Base-by-base conservation (phyloP, 2,797 vertebrate species). In the Tragelaphus oryx region DNA sequence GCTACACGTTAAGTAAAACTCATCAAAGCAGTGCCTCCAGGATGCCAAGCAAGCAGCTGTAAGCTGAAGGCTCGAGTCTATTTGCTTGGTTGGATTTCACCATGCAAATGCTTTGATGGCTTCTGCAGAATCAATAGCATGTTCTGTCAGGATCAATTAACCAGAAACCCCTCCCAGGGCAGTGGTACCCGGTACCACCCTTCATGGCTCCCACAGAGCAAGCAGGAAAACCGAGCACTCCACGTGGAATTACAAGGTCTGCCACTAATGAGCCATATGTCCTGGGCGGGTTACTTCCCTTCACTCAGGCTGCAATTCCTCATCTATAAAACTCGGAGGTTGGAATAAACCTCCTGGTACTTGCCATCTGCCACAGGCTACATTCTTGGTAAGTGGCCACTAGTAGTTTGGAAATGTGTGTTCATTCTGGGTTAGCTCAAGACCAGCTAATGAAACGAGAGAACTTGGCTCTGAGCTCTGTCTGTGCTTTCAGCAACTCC, bases 331-430 rank as follows among this genome's bases (percentile, higher is more conserved):
- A 62, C 3, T 7, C 90, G 62, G 82, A 80, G 60, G 16, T n/a
- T 41, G 71, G 81, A 37, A 46, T 3, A 79, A 46, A 60, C 46
- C 46, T 30, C 83, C 71, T 0, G 1, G 71, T 6, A 37, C 90
- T 85, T 90, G 85, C 92, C 94, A 79, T 87, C 96, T 90, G 92
- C 87, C 86, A 18, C 20, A 14, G 5, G 22, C 46, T 54, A 16
- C 46, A 11, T 24, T 59, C 74, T 55, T 60, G 81, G 79, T 65
- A 18, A 41, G 7, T 11, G 54, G 54, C 85, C 85, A 12, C 46
- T 13, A 4, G n/a, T 17, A 44, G 28, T 86, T 81, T 37, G 59
- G 82, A 95, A 60, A 86, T 8, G 8, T 12, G 0, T 4, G 4
- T 48, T 24, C 9, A 3, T 76, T 80, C 87, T 11, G 81, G 18